Conservation (phyloP, 2,888 invertebrate genomes). For the Doris montereyensis region DNA sequence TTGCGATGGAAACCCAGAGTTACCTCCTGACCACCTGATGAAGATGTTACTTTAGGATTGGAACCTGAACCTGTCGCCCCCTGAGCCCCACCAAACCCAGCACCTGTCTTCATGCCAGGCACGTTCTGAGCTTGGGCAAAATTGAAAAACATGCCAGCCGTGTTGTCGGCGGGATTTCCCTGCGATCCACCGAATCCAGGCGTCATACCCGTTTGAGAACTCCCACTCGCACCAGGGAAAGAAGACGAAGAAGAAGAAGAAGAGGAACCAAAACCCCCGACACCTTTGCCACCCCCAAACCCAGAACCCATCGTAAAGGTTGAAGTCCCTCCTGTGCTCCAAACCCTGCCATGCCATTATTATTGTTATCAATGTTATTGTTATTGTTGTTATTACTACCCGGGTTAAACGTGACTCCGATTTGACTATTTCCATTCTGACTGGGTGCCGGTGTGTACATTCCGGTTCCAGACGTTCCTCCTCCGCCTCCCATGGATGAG, state of each 20-base stretch:
- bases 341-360: too few species aligned
- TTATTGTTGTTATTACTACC: too few species aligned
- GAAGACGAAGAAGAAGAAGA: too few species aligned
- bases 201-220: neutral
- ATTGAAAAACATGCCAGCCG: constrained; percentile 2
- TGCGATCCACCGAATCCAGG: constrained; percentile 23
- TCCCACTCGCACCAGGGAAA: neutral
- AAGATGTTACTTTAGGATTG: too few species aligned
- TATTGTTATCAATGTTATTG: too few species aligned
- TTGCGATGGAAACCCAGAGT: neutral
- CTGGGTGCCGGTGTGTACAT: too few species aligned
- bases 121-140: constrained; percentile 14
- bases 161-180: constrained; percentile 5
- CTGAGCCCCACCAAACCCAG: constrained; percentile 5
- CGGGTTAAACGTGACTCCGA: too few species aligned
- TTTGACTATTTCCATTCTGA: too few species aligned
- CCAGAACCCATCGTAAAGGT: neutral
- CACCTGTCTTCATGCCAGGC: neutral
- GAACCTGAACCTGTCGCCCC: neutral
- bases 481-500: neutral
- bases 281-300: neutral
- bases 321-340: neutral
- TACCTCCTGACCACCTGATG: neutral
- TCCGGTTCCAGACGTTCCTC: neutral
- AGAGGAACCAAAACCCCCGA: too few species aligned